Conservation (phyloP, 2,888 invertebrate genomes). For the Rhimphoctona megacephalus region DNA sequence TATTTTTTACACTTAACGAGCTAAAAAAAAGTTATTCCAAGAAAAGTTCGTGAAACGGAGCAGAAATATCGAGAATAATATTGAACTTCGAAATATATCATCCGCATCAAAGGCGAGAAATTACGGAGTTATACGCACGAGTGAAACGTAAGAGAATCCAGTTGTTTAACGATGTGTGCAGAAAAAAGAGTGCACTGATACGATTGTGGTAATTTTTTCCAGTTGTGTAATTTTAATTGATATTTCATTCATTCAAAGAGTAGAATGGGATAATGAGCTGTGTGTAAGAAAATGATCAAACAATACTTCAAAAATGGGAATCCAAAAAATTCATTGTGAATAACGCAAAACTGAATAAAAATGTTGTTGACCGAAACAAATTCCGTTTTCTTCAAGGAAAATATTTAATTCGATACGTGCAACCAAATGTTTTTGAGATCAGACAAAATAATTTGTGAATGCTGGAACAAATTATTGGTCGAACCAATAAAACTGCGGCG, state of each 20-base stretch:
- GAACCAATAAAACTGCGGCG: too few relatives aligned
- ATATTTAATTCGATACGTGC: background rate
- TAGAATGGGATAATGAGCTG: background rate
- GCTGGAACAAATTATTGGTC: too few relatives aligned
- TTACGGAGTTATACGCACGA: slow-evolving; percentile 16
- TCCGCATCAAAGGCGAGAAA: background rate
- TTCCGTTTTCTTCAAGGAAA: background rate
- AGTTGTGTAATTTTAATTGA: background rate
- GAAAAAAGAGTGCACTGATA: slow-evolving; percentile 6
- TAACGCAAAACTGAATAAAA: background rate
- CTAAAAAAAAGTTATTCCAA: slow-evolving; percentile 14
- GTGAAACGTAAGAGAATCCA: slow-evolving; percentile 12
- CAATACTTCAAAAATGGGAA: background rate
- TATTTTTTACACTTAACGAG: slow-evolving; percentile 21
- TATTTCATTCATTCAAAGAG: background rate
- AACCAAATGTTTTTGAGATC: too few relatives aligned
- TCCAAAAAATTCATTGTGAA: background rate
- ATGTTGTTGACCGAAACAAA: too few relatives aligned
- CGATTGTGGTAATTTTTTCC: slow-evolving; percentile 24
- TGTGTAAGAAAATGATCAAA: background rate
- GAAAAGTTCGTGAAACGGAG: slow-evolving; percentile 27
- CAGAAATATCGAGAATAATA: slow-evolving; percentile 42
- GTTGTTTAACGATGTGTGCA: background rate
- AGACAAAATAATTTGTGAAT: too few relatives aligned
- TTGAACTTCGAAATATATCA: slow-evolving; percentile 38